Percentiles rank a stretch among this genome's conserved stretches.
phyloP scores from a whole-genome alignment of 2,888 invertebrate species.

The Coenonympha glycerion region DNA sequence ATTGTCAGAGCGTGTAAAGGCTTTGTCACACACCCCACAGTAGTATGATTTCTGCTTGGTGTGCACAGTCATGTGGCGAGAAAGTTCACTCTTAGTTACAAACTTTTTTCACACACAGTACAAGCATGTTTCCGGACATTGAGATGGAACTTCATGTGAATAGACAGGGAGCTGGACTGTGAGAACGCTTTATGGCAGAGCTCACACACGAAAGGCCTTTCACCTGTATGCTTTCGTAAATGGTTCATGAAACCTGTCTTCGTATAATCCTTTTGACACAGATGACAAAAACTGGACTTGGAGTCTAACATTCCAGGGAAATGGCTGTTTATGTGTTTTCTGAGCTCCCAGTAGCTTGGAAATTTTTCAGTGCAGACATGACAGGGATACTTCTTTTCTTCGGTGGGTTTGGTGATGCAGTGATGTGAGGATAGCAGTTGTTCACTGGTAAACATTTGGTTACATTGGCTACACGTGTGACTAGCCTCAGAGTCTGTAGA shows the following conservation, averaged over 20 bases:
- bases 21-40: slow-evolving; percentile 73
- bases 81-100: slow-evolving; percentile 73
- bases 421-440: slow-evolving; percentile 59
- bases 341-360: slow-evolving; percentile 69
- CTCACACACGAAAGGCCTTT: slow-evolving; percentile 72
- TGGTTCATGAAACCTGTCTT: slow-evolving; percentile 75
- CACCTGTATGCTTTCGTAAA: slow-evolving; percentile 70
- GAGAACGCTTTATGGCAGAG: slow-evolving; percentile 72
- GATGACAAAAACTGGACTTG: slow-evolving; percentile 72
- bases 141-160: slow-evolving; percentile 73
- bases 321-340: slow-evolving; percentile 70
- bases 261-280: slow-evolving; percentile 74
- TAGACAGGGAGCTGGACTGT: slow-evolving; percentile 71
- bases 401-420: slow-evolving; percentile 66
- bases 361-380: slow-evolving; percentile 72
- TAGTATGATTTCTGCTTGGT: slow-evolving; percentile 74
- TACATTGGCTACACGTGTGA: slow-evolving; percentile 69
- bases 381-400: slow-evolving; percentile 72
- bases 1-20: slow-evolving; percentile 72
- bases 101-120: slow-evolving; percentile 73
- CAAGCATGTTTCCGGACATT: slow-evolving; percentile 73
- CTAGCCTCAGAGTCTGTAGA: slow-evolving; percentile 73
- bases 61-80: slow-evolving; percentile 74
- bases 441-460: slow-evolving; percentile 70
- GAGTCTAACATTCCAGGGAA: slow-evolving; percentile 74